Base-by-base conservation (phyloP, 1,140 invertebrate genomes). In the Hyphantria cunea region DNA sequence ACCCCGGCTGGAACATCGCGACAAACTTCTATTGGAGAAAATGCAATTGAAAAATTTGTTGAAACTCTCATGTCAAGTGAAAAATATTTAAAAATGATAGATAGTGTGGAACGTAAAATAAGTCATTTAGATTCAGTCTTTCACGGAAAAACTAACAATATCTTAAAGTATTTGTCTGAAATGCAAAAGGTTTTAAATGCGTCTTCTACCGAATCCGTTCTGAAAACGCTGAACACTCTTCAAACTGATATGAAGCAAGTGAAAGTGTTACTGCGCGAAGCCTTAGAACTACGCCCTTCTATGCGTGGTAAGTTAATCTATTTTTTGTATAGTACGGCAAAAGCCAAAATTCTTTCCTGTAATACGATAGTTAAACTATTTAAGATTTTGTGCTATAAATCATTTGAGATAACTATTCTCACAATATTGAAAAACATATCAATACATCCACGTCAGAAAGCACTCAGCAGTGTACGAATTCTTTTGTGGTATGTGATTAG, bases 11-110 rank as follows among this genome's bases (percentile, higher is more conserved):
- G n/a, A 0, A 82, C 70, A 0, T 37, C 37, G 2, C 61, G 68
- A 6, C 58, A 70, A 3, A 6, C 50, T 6, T 77, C 77, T 58
- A 70, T 71, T 14, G 87, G 88, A 45, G 64, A 62, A 0, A 68
- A 80, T n/a, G n/a, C n/a, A 0, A 79, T 87, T 0, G 85, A 85
- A 63, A 87, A 85, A 25, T 88, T 90, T 70, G 78, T 84, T 0
- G 80, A 88, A 47, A 82, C 78, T 6, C 62, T 90, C 7, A 76
- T 90, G 68, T 62, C 82, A 0, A 86, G 81, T 42, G 80, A 86
- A 41, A 80, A 70, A 56, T 88, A 90, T 59, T 66, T 87, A 6
- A 80, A 85, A 55, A 76, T 84, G 75, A 77, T 88, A 41, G 84
- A 86, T 49, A 63, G 68, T 0, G 70, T 88, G 6, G 81, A 86